These are phyloP conservation scores for Ips nitidus DNA, from an alignment of 1,140 invertebrate genomes.

Conservation along the genomic window DNA sequence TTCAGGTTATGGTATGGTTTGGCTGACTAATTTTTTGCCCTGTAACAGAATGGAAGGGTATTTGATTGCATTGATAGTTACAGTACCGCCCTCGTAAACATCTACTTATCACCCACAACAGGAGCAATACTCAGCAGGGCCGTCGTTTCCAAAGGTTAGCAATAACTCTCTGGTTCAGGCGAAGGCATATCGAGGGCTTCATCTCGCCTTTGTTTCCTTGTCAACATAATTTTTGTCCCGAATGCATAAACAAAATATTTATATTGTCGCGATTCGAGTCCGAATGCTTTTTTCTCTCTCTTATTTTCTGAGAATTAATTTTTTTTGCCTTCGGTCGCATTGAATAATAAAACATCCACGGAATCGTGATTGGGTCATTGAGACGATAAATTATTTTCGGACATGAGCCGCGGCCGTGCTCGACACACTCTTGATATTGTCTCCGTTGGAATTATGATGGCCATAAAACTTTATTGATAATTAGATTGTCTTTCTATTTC, in stretches of 20 bases:
- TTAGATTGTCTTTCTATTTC: not conserved
- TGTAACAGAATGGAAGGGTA: no score
- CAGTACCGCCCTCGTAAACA: not conserved
- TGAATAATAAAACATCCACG: conserved; percentile 35
- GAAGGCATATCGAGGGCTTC: conserved; percentile 51
- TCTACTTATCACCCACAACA: conserved; percentile 15
- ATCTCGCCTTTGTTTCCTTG: conserved; percentile 54
- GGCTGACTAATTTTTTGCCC: no score
- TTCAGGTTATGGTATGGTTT: no score
- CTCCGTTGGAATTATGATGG: not conserved
- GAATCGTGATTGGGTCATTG: conserved; percentile 54
- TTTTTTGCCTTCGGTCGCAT: conserved; percentile 40
- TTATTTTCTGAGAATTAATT: conserved; percentile 50
- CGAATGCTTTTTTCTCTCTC: conserved; percentile 46
- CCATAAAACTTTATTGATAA: conserved; percentile 1
- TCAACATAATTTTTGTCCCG: conserved; percentile 53
- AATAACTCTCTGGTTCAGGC: conserved; percentile 50
- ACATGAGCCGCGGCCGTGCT: conserved; percentile 23
- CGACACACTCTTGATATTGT: not conserved
- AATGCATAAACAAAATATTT: conserved; percentile 55
- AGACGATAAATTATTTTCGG: conserved; percentile 50
- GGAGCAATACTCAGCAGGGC: conserved; percentile 22
- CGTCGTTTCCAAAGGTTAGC: conserved; percentile 45
- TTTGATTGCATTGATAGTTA: no score
- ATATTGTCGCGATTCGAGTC: conserved; percentile 49